phyloP scores from a whole-genome alignment of 1,140 invertebrate species.

The Aphidius ervi region DNA sequence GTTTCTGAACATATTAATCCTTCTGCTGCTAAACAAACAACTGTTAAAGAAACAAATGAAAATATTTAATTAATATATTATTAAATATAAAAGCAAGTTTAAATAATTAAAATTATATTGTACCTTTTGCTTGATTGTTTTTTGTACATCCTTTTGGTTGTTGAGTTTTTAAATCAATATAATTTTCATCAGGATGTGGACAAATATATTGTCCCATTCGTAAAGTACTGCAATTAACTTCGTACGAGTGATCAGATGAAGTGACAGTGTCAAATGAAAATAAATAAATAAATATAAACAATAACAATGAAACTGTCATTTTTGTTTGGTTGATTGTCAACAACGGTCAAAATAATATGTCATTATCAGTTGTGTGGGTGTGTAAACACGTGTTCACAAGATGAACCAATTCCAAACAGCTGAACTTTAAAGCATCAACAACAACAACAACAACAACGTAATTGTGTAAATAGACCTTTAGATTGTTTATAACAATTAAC shows the following conservation, averaged over 20 bases:
- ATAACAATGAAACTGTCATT: too few species aligned
- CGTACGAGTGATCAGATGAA: conserved; percentile 28
- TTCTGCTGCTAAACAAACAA: conserved; percentile 76
- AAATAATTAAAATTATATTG: background rate
- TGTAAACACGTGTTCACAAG: too few species aligned
- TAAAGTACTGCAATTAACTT: conserved; percentile 65
- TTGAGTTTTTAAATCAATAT: conserved; percentile 87
- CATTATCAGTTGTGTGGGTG: too few species aligned
- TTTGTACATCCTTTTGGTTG: conserved; percentile 77
- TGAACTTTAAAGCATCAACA: too few species aligned
- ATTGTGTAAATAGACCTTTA: too few species aligned
- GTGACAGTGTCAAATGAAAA: too few species aligned
- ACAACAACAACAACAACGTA: too few species aligned
- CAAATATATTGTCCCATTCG: conserved; percentile 83
- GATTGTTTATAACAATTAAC: too few species aligned
- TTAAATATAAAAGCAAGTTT: background rate
- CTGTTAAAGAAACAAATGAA: conserved; percentile 53
- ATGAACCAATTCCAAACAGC: too few species aligned
- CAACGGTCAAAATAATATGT: too few species aligned
- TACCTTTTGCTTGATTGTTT: conserved; percentile 76
- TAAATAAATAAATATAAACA: too few species aligned
- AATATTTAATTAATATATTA: conserved; percentile 1
- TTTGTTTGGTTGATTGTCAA: too few species aligned
- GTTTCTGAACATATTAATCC: conserved; percentile 78
- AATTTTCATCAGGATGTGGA: conserved; percentile 70